A percentile compares a stretch with the other conserved stretches of the same genome.
Evolutionary conservation across 2,113 vertebrate species (phyloP).

Genomic region (Pachycephala philippinensis): DNA sequence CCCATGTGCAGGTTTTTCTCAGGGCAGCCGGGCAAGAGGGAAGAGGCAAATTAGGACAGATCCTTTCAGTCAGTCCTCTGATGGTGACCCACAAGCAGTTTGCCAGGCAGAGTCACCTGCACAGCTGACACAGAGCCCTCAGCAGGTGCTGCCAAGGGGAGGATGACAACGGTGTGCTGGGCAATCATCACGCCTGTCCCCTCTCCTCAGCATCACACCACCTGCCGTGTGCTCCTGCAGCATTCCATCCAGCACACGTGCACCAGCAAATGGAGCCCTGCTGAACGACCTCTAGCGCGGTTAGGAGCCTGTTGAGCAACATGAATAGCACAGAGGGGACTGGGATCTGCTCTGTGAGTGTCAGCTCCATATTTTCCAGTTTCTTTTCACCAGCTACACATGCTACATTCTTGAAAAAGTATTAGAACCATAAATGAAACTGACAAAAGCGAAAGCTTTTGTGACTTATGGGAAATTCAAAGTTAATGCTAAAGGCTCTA

Average conservation of each 20-base stretch:
- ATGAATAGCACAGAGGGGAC: not conserved
- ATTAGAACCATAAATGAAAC: not conserved
- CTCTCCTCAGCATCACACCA: not conserved
- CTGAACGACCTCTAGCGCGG: not conserved
- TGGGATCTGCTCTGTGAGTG: not conserved
- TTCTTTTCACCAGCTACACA: not conserved
- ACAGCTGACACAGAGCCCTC: not conserved
- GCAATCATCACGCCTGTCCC: not conserved
- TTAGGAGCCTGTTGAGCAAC: not conserved
- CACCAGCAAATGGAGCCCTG: not conserved
- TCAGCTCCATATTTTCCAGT: not conserved
- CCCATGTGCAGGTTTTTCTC: not conserved
- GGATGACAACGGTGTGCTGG: accelerated
- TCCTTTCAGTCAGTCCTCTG: not conserved
- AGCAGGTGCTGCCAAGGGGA: not conserved
- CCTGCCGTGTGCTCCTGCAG: not conserved
- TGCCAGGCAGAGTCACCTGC: not conserved
- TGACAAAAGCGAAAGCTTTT: not conserved
- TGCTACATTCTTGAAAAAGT: not conserved
- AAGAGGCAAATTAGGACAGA: not conserved
- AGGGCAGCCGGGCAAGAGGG: not conserved
- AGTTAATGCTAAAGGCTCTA: not conserved
- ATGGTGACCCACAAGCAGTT: not conserved
- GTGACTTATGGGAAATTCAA: not conserved
- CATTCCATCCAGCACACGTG: accelerated